Evolutionary conservation across 2,797 vertebrate species (phyloP), one percentile per base, ranked within the genome.

Genomic region (Hippocampus kuda): DNA sequence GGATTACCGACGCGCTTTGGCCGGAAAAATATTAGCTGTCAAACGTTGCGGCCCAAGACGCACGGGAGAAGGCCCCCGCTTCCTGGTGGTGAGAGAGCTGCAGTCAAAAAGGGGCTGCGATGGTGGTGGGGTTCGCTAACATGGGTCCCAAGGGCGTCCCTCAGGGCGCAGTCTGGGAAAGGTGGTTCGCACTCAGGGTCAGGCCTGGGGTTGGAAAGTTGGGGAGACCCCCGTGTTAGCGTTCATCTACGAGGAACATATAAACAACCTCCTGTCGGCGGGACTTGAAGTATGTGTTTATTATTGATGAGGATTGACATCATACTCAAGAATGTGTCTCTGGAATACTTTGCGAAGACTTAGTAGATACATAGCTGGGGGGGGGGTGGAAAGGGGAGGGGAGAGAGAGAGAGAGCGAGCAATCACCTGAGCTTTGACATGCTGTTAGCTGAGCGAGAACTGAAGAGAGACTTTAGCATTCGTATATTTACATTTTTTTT

Each of bases 21-120:
- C 84, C 86, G 86, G 85, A 89, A 89, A 92, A 89, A 91, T 90
- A 91, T 89, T 90, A 90, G 88, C 89, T 90, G 90, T 90, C 88
- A 91, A 90, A 81, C 67, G 65, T 53, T 82, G 86, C 85, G 73
- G 87, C 68, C 59, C 75, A 56, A 84, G 84, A 86, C 81, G 76
- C 77, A 82, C 80, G 76, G 82, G 81, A 90, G 82, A 87, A 86
- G 86, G 86, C 86, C 85, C 83, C 83, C 69, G 82, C 84, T 90
- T 90, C 87, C 85, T 89, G 85, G 83, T 87, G 85, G 74, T 83
- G 85, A 85, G 83, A 83, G 85, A 85, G 75, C 70, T 75, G 72
- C 68, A 67, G 81, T 71, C 69, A 69, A 71, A 61, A 61, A 18
- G 54, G 54, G 24, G 54, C n/a, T 15, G 54, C n/a, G 54, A 5